These are phyloP conservation scores for Calidris pygmaea DNA, from an alignment of 2,113 vertebrate species.

Conservation along the genomic window DNA sequence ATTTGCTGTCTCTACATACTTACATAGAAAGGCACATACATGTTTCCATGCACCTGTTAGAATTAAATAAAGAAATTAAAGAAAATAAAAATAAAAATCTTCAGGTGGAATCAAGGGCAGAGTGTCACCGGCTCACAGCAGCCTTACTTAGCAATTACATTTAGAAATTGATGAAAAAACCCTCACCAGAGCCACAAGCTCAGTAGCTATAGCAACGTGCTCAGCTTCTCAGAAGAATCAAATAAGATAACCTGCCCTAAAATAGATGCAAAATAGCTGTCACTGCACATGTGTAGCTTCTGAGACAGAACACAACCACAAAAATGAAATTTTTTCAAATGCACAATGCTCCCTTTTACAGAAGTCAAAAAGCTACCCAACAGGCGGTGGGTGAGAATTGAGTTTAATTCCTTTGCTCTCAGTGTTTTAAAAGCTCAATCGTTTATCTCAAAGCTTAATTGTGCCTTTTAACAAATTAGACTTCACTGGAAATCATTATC, in stretches of 20 bases:
- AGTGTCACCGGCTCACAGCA: background rate
- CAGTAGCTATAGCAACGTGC: constrained; percentile 70
- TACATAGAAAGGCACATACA: background rate
- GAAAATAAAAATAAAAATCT: background rate
- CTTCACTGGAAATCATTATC: constrained; percentile 56
- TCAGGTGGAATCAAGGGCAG: background rate
- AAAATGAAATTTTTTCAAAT: background rate
- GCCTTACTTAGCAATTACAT: constrained; percentile 15
- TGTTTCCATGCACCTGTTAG: background rate
- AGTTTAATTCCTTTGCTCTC: constrained; percentile 32
- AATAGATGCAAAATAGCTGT: constrained; percentile 60
- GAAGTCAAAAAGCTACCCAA: constrained; percentile 12
- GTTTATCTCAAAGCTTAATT: constrained; percentile 56
- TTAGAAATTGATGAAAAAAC: background rate
- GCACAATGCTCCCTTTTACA: constrained; percentile 6
- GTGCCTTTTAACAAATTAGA: constrained; percentile 46
- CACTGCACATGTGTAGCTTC: background rate
- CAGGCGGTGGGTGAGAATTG: background rate
- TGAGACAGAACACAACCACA: constrained; percentile 6
- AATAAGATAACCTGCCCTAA: constrained; percentile 55
- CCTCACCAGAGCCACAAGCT: background rate
- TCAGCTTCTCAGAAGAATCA: constrained; percentile 43
- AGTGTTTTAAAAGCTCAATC: constrained; percentile 18
- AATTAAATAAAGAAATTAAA: background rate
- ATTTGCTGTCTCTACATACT: accelerated